Percentiles rank a stretch among this genome's conserved stretches.
phyloP scores from a whole-genome alignment of 2,797 vertebrate species.

The Serranus cabrilla region DNA sequence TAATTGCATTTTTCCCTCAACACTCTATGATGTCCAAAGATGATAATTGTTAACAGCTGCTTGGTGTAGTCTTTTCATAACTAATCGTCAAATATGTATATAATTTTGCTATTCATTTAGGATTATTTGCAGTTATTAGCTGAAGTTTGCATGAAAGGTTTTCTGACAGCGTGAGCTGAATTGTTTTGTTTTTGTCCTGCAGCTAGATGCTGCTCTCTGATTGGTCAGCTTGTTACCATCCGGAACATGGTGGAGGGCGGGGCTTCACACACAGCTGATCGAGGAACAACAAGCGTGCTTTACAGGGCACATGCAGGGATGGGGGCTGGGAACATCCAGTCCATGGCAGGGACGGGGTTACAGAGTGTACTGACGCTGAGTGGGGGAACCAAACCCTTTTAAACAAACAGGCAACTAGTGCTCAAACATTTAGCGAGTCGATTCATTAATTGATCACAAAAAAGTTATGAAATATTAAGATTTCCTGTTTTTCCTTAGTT shows the following conservation, averaged over 20 bases:
- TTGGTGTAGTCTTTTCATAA: background rate
- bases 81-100: background rate
- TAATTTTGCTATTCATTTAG: slow-evolving; percentile 7
- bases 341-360: slow-evolving; percentile 24
- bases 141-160: slow-evolving; percentile 72
- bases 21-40: background rate
- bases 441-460: background rate
- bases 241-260: slow-evolving; percentile 92
- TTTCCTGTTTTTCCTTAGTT: background rate
- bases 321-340: slow-evolving; percentile 57
- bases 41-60: too few relatives aligned
- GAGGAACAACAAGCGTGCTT: slow-evolving; percentile 87
- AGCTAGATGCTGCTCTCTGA: slow-evolving; percentile 83
- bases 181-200: slow-evolving; percentile 89
- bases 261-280: slow-evolving; percentile 89
- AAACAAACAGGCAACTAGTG: too few relatives aligned
- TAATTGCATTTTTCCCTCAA: background rate
- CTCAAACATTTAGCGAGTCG: background rate
- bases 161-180: slow-evolving; percentile 77
- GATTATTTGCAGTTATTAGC: slow-evolving; percentile 4
- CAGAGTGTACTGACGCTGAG: background rate
- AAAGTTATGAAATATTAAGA: background rate
- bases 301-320: slow-evolving; percentile 45
- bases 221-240: slow-evolving; percentile 97
- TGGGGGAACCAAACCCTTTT: background rate